Evolutionary conservation across 2,888 invertebrate genomes (phyloP), one percentile per base, ranked within the genome.

Genomic region (Chydorus sphaericus): DNA sequence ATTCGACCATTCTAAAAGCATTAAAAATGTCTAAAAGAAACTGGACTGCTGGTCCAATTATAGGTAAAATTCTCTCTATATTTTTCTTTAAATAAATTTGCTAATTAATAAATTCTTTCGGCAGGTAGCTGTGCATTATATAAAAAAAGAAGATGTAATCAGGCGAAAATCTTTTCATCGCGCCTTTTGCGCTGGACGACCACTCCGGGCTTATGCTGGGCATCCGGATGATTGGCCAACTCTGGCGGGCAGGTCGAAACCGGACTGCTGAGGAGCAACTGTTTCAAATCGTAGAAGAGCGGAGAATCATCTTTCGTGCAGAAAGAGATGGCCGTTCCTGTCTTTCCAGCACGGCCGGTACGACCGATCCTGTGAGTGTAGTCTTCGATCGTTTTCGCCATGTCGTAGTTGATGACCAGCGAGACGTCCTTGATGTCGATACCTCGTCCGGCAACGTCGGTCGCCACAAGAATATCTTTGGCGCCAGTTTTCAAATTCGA

Each of bases 351-450:
- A 74, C 98, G 89, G 65, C 97, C 98, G 0, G 96, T 98, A 75
- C 97, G 83, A 69, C 97, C 98, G 67, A 98, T 97, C 76, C 98
- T 86, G 83, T 94, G 91, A 1, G 92, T 91, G 66, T 92, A 92
- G 72, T 91, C 91, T 77, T 99, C 98, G 66, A 99, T 97, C 18
- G 85, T 82, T 71, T 98, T 98, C 0, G 98, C 96, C 98, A 99
- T 99, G 68, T 99, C 98, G 66, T 99, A 99, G 71, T 99, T 99
- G 65, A 99, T 91, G 60, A 99, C 98, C 73, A 98, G 78, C 7
- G 96, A 93, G 3, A 99, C 98, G 70, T 99, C 97, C 69, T 98
- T 97, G 68, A 99, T 97, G 68, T 99, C 98, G 63, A 99, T 98
- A 89, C 98, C 98, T 79, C 98, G 86, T 63, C 98, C 98, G 62